Evolutionary conservation across 2,113 vertebrate species (phyloP).

Genomic region (Amblyopsis rosae): DNA sequence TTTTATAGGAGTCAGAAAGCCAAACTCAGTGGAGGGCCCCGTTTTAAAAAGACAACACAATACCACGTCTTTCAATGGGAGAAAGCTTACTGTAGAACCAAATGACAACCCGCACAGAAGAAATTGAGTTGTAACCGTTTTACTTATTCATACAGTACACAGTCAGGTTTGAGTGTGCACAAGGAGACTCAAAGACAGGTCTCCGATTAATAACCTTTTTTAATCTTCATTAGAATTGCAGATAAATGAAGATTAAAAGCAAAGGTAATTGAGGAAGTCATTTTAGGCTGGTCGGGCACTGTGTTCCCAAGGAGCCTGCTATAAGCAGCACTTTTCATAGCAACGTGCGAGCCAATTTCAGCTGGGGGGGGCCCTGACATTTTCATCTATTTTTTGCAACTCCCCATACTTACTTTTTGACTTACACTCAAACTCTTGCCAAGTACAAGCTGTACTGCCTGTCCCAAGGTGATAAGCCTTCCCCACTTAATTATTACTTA

Average conservation of each 20-base stretch:
- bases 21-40: constrained; percentile 23
- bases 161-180: constrained; percentile 17
- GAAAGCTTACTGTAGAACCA: constrained; percentile 3
- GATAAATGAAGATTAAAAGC: constrained; percentile 55
- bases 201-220: constrained; percentile 30
- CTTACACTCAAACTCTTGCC: constrained; percentile 58
- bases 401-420: constrained; percentile 50
- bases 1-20: constrained; percentile 34
- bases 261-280: constrained; percentile 56
- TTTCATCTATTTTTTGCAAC: constrained; percentile 15
- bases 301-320: constrained; percentile 31
- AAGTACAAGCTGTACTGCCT: constrained; percentile 53
- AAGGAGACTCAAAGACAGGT: constrained; percentile 44
- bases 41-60: constrained; percentile 9
- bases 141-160: constrained; percentile 23
- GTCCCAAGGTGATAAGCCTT: constrained; percentile 64
- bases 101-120: constrained; percentile 24
- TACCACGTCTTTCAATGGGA: constrained; percentile 1
- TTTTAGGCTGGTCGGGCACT: constrained; percentile 26
- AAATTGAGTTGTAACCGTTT: constrained; percentile 26
- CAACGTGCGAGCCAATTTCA: background rate
- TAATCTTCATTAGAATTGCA: constrained; percentile 61
- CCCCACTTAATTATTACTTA: constrained; percentile 70
- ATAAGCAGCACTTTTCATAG: constrained; percentile 36
- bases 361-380: constrained; percentile 26